Conservation (phyloP, 2,888 invertebrate genomes). For the Parnassius apollo region DNA sequence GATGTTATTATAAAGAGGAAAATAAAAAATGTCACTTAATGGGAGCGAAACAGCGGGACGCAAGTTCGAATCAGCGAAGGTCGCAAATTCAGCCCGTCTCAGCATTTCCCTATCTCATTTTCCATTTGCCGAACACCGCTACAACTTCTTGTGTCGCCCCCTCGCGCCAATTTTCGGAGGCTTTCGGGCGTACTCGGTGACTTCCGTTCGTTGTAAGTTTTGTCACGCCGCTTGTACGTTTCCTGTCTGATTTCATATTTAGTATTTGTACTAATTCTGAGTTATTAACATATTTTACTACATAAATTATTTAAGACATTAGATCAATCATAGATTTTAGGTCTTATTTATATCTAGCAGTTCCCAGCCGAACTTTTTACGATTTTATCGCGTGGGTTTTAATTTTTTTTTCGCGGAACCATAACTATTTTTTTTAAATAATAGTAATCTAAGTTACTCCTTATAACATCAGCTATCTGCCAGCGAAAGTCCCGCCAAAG, state of each 20-base stretch:
- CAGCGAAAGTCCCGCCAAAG: too few relatives aligned
- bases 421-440: too few relatives aligned
- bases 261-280: constrained; percentile 15
- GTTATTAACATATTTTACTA: too few relatives aligned
- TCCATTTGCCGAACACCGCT: constrained; percentile 82
- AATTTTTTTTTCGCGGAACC: too few relatives aligned
- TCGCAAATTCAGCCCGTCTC: constrained; percentile 56
- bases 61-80: constrained; percentile 32
- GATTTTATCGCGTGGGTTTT: too few relatives aligned
- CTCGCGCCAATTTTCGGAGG: constrained; percentile 61
- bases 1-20: constrained; percentile 14
- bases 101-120: constrained; percentile 81
- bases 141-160: constrained; percentile 64
- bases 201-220: constrained; percentile 38
- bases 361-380: too few relatives aligned
- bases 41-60: constrained; percentile 44
- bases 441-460: too few relatives aligned
- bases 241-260: constrained; percentile 23
- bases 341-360: too few relatives aligned
- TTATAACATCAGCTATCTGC: too few relatives aligned
- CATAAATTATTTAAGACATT: too few relatives aligned
- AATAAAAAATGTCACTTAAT: constrained; percentile 18
- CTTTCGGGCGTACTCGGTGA: constrained; percentile 45
- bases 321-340: too few relatives aligned
- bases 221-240: constrained; percentile 20